These are phyloP conservation scores for Chloebia gouldiae DNA, from an alignment of 2,113 vertebrate species.

Conservation along the genomic window DNA sequence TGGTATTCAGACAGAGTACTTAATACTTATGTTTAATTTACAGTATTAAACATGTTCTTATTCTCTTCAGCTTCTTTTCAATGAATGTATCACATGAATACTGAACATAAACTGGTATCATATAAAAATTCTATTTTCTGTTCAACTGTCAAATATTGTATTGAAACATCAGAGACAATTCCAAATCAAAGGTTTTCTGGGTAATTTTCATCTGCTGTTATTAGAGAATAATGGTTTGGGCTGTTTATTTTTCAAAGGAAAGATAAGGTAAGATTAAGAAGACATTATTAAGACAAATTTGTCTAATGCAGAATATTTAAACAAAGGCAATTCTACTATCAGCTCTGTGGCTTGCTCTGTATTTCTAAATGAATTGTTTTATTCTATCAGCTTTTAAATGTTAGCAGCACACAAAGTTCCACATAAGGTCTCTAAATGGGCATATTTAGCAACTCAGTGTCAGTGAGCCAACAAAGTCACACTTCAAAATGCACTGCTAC, in stretches of 20 bases:
- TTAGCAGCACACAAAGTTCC: neutral
- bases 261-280: neutral
- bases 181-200: neutral
- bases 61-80: neutral
- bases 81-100: neutral
- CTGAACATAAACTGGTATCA: neutral
- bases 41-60: neutral
- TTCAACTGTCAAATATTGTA: neutral
- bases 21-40: neutral
- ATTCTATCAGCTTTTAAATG: neutral
- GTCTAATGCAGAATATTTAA: neutral
- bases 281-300: slow-evolving; percentile 17
- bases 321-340: neutral
- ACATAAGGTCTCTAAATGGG: neutral
- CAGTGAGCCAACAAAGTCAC: neutral
- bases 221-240: slow-evolving; percentile 8
- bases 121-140: neutral
- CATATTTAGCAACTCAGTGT: neutral
- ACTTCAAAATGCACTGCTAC: neutral
- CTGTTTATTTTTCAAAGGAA: slow-evolving; percentile 31
- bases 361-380: slow-evolving; percentile 25
- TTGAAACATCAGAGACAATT: neutral
- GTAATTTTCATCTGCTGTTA: neutral
- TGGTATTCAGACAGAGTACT: slow-evolving; percentile 11
- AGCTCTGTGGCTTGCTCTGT: neutral